Evolutionary conservation across 35 echinoderm and acorn worm genomes (phyloP).

Genomic region (Stichopus chloronotus): DNA sequence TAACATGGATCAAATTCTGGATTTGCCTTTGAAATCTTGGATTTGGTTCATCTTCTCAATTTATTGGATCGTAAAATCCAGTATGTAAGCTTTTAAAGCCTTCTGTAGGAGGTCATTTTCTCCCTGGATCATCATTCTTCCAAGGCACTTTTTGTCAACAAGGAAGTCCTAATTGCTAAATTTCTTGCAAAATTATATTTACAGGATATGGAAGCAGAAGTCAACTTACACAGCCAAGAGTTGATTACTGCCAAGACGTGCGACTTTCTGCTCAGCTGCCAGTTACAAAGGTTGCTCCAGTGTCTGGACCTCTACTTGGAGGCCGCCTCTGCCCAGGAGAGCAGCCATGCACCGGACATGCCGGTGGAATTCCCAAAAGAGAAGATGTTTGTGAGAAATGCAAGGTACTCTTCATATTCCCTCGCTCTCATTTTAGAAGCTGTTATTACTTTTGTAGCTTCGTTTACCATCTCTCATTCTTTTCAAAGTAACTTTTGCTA

Average conservation of each 20-base stretch:
- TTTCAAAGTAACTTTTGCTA: background rate
- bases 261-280: constrained; percentile 82
- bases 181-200: constrained; percentile 16
- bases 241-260: constrained; percentile 63
- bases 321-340: constrained; percentile 56
- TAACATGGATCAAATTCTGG: too few species aligned
- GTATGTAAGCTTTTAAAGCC: too few species aligned
- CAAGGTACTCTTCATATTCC: constrained; percentile 60
- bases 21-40: too few species aligned
- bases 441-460: background rate
- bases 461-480: background rate
- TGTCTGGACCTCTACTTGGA: constrained; percentile 96
- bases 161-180: too few species aligned
- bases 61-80: too few species aligned
- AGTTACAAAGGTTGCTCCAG: constrained; percentile 90
- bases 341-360: constrained; percentile 40
- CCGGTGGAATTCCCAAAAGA: constrained; percentile 87
- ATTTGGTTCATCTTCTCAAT: too few species aligned
- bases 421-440: background rate
- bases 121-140: too few species aligned
- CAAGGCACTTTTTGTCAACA: too few species aligned
- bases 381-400: constrained; percentile 91
- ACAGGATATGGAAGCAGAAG: constrained; percentile 89
- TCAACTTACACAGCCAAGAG: constrained; percentile 86
- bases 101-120: too few species aligned